Evolutionary conservation across 2,113 vertebrate species (phyloP).

Genomic region (Galemys pyrenaicus): DNA sequence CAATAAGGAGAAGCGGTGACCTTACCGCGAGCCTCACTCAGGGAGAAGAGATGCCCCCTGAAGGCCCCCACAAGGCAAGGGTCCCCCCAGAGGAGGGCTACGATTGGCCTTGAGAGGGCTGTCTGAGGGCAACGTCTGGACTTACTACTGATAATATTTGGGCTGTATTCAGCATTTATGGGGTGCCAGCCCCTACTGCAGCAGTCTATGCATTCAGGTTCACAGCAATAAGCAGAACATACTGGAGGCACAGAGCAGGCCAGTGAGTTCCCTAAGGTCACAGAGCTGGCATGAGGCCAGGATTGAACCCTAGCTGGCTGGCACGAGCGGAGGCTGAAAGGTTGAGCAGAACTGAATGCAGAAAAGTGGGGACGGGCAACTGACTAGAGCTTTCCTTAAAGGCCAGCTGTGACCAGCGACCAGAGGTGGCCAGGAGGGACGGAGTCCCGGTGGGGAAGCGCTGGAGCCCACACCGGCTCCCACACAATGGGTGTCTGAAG

Average conservation of each 20-base stretch:
- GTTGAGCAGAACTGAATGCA: neutral
- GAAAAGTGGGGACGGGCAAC: neutral
- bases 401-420: neutral
- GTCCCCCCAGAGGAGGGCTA: too few species aligned
- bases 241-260: neutral
- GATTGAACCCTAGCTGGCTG: neutral
- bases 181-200: neutral
- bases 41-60: neutral
- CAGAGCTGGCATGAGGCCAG: neutral
- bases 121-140: neutral
- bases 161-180: too few species aligned
- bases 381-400: neutral
- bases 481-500: slow-evolving; percentile 69
- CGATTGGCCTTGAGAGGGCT: neutral
- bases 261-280: neutral
- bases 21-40: neutral
- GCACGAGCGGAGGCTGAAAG: neutral
- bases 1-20: neutral
- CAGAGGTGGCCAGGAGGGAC: neutral
- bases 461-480: neutral
- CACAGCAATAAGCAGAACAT: neutral
- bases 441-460: neutral
- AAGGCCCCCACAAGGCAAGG: neutral
- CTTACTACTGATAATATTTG: neutral
- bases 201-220: neutral